These are phyloP conservation scores for Batillaria attramentaria DNA, from an alignment of 1,140 invertebrate genomes.

Conservation along the genomic window DNA sequence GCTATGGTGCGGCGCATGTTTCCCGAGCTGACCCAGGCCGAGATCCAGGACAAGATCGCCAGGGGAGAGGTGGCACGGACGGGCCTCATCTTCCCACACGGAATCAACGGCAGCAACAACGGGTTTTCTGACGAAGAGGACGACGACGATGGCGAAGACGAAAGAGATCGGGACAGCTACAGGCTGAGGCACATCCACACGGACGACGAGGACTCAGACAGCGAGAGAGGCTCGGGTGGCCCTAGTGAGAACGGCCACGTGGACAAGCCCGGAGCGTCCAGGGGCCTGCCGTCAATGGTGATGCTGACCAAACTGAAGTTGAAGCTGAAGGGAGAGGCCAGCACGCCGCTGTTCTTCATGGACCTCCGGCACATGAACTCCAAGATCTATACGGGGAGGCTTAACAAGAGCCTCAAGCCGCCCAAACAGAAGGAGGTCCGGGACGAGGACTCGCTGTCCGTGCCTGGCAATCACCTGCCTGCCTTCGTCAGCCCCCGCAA, in stretches of 20 bases:
- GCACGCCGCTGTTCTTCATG: conserved; percentile 46
- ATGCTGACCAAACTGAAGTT: conserved; percentile 30
- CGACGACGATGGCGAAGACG: conserved; percentile 1
- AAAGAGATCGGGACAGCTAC: not conserved
- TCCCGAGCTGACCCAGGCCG: conserved; percentile 41
- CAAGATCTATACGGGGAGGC: conserved; percentile 46
- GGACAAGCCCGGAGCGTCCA: not conserved
- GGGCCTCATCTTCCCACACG: conserved; percentile 18
- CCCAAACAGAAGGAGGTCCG: conserved; percentile 7
- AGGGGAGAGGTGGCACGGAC: conserved; percentile 42
- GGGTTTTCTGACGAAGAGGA: conserved; percentile 3
- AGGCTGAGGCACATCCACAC: too few relatives aligned
- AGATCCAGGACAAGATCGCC: conserved; percentile 48
- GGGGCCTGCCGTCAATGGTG: not conserved
- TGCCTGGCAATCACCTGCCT: conserved; percentile 11
- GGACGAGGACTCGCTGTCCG: not conserved
- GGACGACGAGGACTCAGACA: too few relatives aligned
- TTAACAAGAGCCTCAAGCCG: conserved; percentile 31
- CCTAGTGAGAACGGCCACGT: not conserved
- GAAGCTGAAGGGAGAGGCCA: conserved; percentile 16
- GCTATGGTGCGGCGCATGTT: conserved; percentile 42
- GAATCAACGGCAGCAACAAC: conserved; percentile 15
- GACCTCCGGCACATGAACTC: conserved; percentile 47
- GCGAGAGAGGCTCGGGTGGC: too few relatives aligned
- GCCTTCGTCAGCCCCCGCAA: conserved; percentile 53